These are phyloP conservation scores for Hirundichthys speculiger DNA, from an alignment of 2,113 vertebrate genomes.

Conservation along the genomic window DNA sequence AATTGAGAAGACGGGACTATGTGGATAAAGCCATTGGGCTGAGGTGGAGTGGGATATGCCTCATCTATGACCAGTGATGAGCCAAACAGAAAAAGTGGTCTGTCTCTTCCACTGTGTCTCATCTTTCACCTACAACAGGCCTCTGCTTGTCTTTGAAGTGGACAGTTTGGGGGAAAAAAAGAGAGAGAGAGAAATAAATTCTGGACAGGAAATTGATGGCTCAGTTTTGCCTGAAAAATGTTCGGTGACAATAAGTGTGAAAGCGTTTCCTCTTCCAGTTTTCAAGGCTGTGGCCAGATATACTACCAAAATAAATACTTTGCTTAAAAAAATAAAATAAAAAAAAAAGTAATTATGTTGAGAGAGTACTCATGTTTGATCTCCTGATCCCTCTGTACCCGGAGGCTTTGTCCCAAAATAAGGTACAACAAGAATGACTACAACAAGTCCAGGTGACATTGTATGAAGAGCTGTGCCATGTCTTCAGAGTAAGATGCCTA, in stretches of 20 bases:
- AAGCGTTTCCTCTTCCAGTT: conserved; percentile 39
- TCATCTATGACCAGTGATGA: conserved; percentile 39
- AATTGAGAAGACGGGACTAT: conserved; percentile 59
- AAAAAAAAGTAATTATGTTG: conserved; percentile 7
- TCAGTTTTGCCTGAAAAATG: conserved; percentile 42
- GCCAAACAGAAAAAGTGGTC: conserved; percentile 29
- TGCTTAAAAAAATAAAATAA: too few relatives aligned
- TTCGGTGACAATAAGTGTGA: not conserved
- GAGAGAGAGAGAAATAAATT: conserved; percentile 21
- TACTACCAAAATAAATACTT: too few relatives aligned
- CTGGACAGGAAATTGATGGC: conserved; percentile 48
- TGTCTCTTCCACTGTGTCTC: conserved; percentile 47
- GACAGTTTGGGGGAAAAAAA: conserved; percentile 52
- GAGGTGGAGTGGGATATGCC: conserved; percentile 48
- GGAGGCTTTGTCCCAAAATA: conserved; percentile 26
- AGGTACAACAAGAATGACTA: not conserved
- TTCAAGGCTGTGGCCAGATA: conserved; percentile 48
- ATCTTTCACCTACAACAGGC: conserved; percentile 36
- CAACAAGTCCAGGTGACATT: not conserved
- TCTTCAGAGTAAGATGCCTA: conserved; percentile 8
- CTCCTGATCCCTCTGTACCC: conserved; percentile 20
- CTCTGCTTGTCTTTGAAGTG: conserved; percentile 41
- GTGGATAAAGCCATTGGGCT: conserved; percentile 63
- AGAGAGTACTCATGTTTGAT: conserved; percentile 1
- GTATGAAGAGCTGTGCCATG: not conserved